Conservation (phyloP, 2,113 vertebrate species). For the Aplodontia rufa region DNA sequence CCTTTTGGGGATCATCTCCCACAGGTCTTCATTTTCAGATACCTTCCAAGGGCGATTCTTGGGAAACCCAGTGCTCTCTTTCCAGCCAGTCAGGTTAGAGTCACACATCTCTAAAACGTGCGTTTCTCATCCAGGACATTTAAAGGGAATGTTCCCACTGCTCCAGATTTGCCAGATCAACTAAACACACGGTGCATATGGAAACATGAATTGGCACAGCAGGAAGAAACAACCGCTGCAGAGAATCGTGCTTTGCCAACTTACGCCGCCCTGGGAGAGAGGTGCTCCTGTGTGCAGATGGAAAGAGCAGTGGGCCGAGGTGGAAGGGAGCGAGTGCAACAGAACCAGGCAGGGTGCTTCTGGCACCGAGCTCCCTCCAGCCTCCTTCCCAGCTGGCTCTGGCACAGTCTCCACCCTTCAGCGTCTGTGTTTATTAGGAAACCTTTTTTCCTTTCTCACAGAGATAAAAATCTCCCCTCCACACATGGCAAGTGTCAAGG, state of each 20-base stretch:
- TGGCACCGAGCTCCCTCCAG: conserved; percentile 31
- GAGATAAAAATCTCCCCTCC: conserved; percentile 72
- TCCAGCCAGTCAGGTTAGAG: not conserved
- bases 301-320: conserved; percentile 33
- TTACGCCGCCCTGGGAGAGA: not conserved
- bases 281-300: conserved; percentile 63
- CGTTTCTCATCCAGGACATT: not conserved
- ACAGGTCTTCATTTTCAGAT: not conserved
- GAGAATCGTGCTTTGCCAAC: not conserved
- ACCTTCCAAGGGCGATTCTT: not conserved
- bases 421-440: conserved; percentile 69
- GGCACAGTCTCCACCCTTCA: conserved; percentile 46
- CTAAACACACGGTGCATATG: not conserved
- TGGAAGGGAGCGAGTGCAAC: not conserved
- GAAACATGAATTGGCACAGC: not conserved
- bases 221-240: not conserved
- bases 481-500: conserved; percentile 67
- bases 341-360: not conserved
- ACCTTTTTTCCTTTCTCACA: conserved; percentile 66
- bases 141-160: not conserved
- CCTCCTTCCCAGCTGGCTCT: conserved; percentile 65
- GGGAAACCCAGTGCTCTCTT: not conserved
- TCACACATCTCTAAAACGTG: not conserved
- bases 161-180: not conserved
- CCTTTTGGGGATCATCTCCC: not conserved